A percentile compares a stretch with the other conserved stretches of the same genome.
These are phyloP conservation scores for Xiphorhynchus elegans DNA, from an alignment of 2,113 vertebrate genomes.

Conservation along the genomic window DNA sequence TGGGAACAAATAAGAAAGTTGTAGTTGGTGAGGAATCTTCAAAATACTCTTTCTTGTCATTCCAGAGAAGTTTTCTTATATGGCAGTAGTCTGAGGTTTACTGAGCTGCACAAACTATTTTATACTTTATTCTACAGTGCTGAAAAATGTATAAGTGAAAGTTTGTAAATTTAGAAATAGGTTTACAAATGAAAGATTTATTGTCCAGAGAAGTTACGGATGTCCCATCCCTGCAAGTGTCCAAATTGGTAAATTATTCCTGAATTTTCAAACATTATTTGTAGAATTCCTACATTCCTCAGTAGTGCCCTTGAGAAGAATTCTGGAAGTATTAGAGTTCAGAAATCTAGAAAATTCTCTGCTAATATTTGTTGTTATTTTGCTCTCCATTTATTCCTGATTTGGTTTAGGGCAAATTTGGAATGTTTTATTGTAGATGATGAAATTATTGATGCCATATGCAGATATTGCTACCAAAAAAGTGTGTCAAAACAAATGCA, in stretches of 20 bases:
- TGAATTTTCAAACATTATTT: background rate
- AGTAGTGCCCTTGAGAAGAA: background rate
- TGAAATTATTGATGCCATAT: background rate
- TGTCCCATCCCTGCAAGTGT: too few species aligned
- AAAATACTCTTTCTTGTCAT: background rate
- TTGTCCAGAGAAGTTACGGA: background rate
- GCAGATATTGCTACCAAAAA: background rate
- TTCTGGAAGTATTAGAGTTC: background rate
- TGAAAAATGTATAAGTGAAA: background rate
- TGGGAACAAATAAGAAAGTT: background rate
- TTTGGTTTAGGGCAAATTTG: background rate
- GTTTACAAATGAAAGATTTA: background rate
- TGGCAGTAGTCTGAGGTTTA: background rate
- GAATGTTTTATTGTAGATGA: rapidly evolving
- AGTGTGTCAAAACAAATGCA: background rate
- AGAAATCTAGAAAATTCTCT: background rate
- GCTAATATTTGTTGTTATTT: background rate
- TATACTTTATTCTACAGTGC: background rate
- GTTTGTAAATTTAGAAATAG: background rate
- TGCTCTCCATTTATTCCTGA: background rate
- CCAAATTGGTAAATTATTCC: background rate
- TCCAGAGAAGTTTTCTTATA: background rate
- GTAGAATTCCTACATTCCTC: background rate
- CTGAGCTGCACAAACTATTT: background rate
- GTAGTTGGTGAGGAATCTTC: background rate